phyloP scores from a whole-genome alignment of 2,797 vertebrate species.

The Oreonectes daqikongensis region DNA sequence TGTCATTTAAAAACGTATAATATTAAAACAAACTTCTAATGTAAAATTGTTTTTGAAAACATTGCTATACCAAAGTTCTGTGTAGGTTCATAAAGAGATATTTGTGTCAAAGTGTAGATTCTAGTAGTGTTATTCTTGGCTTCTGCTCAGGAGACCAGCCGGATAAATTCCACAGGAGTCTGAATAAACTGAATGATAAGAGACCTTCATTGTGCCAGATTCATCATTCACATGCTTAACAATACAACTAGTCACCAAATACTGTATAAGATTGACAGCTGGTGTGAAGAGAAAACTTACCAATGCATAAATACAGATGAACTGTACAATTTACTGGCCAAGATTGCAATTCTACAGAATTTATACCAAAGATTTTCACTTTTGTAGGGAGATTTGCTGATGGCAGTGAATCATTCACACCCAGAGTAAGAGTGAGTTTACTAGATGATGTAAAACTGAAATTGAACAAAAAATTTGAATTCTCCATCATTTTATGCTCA shows the following conservation, averaged over 20 bases:
- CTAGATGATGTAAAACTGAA: no score
- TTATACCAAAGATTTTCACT: slow-evolving; percentile 35
- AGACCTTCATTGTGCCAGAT: slow-evolving; percentile 3
- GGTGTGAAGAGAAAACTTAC: neutral
- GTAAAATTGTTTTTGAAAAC: no score
- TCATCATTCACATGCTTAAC: neutral
- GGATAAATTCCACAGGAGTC: neutral
- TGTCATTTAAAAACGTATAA: no score
- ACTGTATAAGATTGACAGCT: slow-evolving; percentile 12
- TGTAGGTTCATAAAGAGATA: slow-evolving; percentile 35
- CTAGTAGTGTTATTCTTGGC: slow-evolving; percentile 26
- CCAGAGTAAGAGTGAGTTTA: slow-evolving; percentile 82
- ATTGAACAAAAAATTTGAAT: no score
- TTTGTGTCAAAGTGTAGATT: slow-evolving; percentile 32
- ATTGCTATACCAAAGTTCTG: neutral
- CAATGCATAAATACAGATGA: neutral
- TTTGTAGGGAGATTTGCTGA: slow-evolving; percentile 81
- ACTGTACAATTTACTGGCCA: no score
- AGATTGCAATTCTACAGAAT: no score
- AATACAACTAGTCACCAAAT: neutral
- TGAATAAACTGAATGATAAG: slow-evolving; percentile 17
- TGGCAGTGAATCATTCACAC: slow-evolving; percentile 78
- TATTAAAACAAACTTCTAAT: no score
- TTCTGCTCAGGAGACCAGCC: slow-evolving; percentile 9
- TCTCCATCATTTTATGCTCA: no score